A percentile compares a stretch with the other conserved stretches of the same genome.
phyloP scores from a whole-genome alignment of 37 sponge, comb jelly and placozoan genomes.

The Cliona cf. orientalis region DNA sequence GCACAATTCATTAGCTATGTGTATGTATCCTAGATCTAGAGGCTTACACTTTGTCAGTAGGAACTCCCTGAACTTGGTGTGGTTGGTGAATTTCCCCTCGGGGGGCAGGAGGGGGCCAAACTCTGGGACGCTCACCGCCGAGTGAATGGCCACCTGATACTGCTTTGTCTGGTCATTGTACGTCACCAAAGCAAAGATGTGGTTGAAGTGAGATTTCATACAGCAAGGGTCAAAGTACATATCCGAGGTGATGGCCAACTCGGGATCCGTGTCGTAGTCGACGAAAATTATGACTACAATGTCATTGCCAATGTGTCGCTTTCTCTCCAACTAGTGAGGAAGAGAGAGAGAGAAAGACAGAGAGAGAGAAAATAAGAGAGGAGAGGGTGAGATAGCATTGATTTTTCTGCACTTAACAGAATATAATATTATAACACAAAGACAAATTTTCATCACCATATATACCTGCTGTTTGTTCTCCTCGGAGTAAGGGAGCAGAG shows the following conservation, averaged over 20 bases:
- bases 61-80: constrained; percentile 70
- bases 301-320: constrained; percentile 90
- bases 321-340: constrained; percentile 75
- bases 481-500: constrained; percentile 71
- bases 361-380: background rate
- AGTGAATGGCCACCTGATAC: constrained; percentile 67
- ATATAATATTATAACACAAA: too few species aligned
- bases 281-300: constrained; percentile 81
- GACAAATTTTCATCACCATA: too few species aligned
- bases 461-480: constrained; percentile 80
- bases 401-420: too few species aligned
- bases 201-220: constrained; percentile 82
- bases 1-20: too few species aligned
- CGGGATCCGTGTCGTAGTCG: constrained; percentile 59
- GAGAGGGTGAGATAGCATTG: background rate
- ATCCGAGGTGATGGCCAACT: constrained; percentile 17
- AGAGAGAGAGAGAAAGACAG: background rate
- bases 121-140: constrained; percentile 63
- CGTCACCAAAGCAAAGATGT: constrained; percentile 70
- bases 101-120: constrained; percentile 76
- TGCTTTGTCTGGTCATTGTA: background rate
- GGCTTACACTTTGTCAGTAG: constrained; percentile 79
- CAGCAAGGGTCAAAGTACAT: constrained; percentile 62
- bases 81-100: constrained; percentile 61
- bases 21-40: too few species aligned